Conservation (phyloP, 2,888 invertebrate species). For the Operophtera brumata region DNA sequence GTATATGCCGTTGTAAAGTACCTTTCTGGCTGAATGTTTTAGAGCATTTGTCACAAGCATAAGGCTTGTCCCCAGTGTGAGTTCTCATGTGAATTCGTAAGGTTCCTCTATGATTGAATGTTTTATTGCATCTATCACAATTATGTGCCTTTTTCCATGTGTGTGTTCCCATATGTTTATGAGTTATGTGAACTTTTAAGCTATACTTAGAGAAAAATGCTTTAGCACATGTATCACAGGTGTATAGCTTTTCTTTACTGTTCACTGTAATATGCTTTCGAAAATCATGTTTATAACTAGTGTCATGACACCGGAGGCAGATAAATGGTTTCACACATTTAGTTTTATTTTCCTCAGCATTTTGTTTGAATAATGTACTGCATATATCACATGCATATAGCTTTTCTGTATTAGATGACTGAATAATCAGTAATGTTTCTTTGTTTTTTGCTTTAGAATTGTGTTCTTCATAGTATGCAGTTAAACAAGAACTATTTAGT, state of each 20-base stretch:
- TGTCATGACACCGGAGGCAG: conserved; percentile 3
- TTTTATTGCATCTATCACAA: conserved; percentile 23
- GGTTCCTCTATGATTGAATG: conserved; percentile 19
- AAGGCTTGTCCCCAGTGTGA: conserved; percentile 26
- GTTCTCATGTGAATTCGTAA: conserved; percentile 24
- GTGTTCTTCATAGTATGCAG: neutral
- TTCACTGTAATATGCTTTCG: conserved; percentile 3
- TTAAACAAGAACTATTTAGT: neutral
- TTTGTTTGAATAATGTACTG: conserved; percentile 7
- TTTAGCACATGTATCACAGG: conserved; percentile 16
- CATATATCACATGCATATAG: conserved; percentile 8
- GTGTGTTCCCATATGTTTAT: conserved; percentile 15
- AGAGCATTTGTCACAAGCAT: conserved; percentile 24
- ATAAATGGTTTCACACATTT: neutral
- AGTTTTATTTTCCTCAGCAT: neutral
- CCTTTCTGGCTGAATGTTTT: conserved; percentile 21
- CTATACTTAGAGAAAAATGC: conserved; percentile 20
- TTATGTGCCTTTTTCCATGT: conserved; percentile 1
- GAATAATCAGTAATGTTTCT: neutral
- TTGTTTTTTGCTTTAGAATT: conserved; percentile 1
- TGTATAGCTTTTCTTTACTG: neutral
- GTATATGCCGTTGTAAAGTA: conserved; percentile 18
- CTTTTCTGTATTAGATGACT: neutral
- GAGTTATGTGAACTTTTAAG: conserved; percentile 16
- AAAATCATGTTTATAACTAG: conserved; percentile 3